These are phyloP conservation scores for Drosophila koepferae DNA, from an alignment of 2,888 invertebrate species.

Conservation along the genomic window DNA sequence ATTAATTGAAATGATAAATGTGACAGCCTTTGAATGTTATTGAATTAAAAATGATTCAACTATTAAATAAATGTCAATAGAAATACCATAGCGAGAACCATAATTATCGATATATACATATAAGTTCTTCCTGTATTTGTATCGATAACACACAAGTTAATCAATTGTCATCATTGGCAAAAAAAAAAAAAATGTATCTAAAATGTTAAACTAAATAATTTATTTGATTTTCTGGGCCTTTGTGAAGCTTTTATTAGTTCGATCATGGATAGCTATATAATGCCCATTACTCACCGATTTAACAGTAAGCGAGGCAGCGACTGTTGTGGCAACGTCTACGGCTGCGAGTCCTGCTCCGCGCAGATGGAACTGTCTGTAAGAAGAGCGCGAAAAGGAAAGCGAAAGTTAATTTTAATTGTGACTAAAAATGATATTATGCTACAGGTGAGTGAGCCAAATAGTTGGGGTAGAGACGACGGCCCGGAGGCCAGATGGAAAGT, in stretches of 20 bases:
- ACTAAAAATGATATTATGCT: constrained; percentile 5
- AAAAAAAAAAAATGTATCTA: background rate
- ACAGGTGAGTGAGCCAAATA: constrained; percentile 22
- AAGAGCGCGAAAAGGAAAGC: constrained; percentile 4
- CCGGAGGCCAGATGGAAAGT: constrained; percentile 1
- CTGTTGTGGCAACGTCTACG: constrained; percentile 32
- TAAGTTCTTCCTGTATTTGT: background rate
- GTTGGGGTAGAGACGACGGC: background rate
- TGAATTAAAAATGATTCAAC: background rate
- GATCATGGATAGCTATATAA: background rate
- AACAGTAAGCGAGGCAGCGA: constrained; percentile 35
- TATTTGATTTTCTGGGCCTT: background rate
- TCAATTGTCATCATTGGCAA: background rate
- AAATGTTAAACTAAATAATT: background rate
- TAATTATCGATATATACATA: background rate
- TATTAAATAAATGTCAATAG: background rate
- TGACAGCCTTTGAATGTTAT: background rate
- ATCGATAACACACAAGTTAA: background rate
- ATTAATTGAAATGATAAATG: background rate
- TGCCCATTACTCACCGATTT: constrained; percentile 36
- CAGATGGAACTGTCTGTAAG: constrained; percentile 52
- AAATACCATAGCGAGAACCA: background rate
- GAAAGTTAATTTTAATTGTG: constrained; percentile 14
- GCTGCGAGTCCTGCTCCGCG: constrained; percentile 40
- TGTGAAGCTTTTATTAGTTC: no score